Base-by-base conservation (phyloP, 2,797 vertebrate species). In the Eupleurogrammus muticus region DNA sequence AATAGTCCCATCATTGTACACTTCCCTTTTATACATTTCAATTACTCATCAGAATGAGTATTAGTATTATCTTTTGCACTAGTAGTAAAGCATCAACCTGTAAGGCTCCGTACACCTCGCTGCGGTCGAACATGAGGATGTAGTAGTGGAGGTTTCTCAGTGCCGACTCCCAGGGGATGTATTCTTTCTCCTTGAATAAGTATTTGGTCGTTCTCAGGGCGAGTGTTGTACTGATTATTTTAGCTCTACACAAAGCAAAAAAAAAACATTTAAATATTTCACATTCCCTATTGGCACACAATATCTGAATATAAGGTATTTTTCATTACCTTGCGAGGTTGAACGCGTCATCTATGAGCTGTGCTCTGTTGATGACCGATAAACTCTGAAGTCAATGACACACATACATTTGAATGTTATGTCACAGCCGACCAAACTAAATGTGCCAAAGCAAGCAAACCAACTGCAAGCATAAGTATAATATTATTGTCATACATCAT, bases 331-430 rank as follows among this genome's bases (percentile, higher is more conserved):
- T 96, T 64, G 96, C 96, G 70, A 99, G 90, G 83, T 95, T 95
- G 75, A 99, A 99, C 5, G 95, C 90, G 0, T 98, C 97, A 0
- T 97, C 92, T 0, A 99, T 95, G 44, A 98, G 89, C 87, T 99
- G 97, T 0, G 95, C 97, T 72, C 97, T 94, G 80, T 98, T 99
- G 66, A 97, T 92, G 48, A 94, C 34, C 0, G 97, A 91, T 79
- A 99, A 85, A 62, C 0, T 73, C 97, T 99, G 83, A 44, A 86
- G 73, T 47, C 59, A 67, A 70, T 13, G 5, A 58, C 19, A 71
- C 16, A 32, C 12, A 46, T 2, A 58, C n/a, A 50, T 1, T 35
- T 3, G 17, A 61, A 65, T 14, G 48, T 52, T 8, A 57, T 9
- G 12, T 42, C 9, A 21, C 21, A 53, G 14, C 23, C 32, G 28